These are phyloP conservation scores for Hafferia zeledoni DNA, from an alignment of 2,797 vertebrate genomes.

Conservation along the genomic window DNA sequence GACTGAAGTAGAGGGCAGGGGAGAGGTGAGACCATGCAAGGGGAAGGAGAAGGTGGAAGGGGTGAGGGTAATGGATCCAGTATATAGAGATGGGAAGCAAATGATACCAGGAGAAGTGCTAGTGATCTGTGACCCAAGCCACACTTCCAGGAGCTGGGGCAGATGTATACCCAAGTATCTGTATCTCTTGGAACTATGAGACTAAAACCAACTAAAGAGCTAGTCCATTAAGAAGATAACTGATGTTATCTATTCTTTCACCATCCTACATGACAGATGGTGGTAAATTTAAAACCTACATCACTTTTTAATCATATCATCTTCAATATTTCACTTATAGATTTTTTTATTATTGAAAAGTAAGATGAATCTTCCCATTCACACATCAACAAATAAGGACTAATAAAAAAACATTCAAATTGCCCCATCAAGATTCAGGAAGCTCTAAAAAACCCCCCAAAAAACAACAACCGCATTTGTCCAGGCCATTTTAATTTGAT, in stretches of 20 bases:
- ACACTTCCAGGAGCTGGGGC: neutral
- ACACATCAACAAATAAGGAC: neutral
- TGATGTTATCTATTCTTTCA: neutral
- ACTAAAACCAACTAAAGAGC: neutral
- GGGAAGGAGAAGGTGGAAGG: neutral
- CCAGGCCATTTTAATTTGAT: neutral
- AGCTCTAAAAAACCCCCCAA: neutral
- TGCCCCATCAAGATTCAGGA: neutral
- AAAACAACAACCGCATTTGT: neutral
- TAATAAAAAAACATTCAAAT: neutral
- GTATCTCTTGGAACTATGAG: neutral
- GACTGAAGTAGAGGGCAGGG: neutral
- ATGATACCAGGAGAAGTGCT: neutral
- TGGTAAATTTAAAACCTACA: neutral
- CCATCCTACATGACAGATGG: neutral
- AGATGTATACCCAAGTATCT: neutral
- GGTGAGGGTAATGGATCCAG: no score
- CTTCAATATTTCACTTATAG: neutral
- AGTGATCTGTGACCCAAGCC: neutral
- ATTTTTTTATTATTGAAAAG: neutral
- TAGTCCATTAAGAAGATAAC: neutral
- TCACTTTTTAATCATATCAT: neutral
- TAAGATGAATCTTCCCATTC: neutral
- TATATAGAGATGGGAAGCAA: fast-evolving
- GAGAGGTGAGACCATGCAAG: neutral